These are phyloP conservation scores for Eulemur coronatus DNA, from an alignment of 2,797 vertebrate species.

Conservation along the genomic window DNA sequence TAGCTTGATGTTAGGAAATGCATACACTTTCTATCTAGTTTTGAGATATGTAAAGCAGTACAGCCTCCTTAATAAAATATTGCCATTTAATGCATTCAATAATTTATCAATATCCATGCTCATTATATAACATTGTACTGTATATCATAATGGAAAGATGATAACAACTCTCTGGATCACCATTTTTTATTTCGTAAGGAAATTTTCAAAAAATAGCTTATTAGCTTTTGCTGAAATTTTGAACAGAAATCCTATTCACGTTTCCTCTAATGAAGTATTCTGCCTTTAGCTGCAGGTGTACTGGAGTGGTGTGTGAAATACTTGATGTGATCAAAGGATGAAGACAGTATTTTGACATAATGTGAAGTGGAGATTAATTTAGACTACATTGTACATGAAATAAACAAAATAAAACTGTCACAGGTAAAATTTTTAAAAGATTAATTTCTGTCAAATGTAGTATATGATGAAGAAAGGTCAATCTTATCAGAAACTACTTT, in stretches of 20 bases:
- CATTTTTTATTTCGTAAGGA: conserved; percentile 72
- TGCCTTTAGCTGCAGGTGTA: conserved; percentile 1
- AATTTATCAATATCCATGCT: background rate
- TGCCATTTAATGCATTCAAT: background rate
- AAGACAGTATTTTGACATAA: conserved; percentile 76
- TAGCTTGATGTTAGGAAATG: conserved; percentile 70
- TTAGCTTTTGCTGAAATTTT: background rate
- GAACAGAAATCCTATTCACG: background rate
- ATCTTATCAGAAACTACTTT: conserved; percentile 50
- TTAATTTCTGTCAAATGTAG: conserved; percentile 61
- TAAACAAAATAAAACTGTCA: background rate
- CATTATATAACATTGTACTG: conserved; percentile 42
- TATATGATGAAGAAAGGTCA: conserved; percentile 61
- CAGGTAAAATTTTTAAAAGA: background rate
- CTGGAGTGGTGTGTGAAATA: conserved; percentile 46
- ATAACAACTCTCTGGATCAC: conserved; percentile 37
- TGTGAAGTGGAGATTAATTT: conserved; percentile 57
- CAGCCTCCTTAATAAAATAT: background rate
- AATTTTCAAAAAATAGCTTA: conserved; percentile 51
- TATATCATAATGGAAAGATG: conserved; percentile 20
- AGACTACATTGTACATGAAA: conserved; percentile 71
- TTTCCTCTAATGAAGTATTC: background rate
- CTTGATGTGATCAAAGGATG: conserved; percentile 26
- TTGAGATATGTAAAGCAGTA: background rate
- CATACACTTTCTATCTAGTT: background rate